phyloP scores from a whole-genome alignment of 2,113 vertebrate genomes.

The Podiceps cristatus region DNA sequence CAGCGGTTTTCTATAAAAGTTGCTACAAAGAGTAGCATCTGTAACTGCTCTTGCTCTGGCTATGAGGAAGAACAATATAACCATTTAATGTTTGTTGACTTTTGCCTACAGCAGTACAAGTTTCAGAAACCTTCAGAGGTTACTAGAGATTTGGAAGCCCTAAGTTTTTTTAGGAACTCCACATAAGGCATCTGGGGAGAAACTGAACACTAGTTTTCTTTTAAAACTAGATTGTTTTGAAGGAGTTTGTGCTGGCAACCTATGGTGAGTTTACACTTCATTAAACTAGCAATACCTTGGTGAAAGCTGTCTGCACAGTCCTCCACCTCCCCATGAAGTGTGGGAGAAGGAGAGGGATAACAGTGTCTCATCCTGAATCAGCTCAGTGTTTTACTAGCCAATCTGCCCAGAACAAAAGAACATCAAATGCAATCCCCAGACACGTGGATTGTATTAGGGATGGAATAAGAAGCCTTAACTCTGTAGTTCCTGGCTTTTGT shows the following conservation, averaged over 20 bases:
- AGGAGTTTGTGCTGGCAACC: not conserved
- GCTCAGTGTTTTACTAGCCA: not conserved
- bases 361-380: not conserved
- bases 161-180: not conserved
- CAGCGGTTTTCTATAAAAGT: not conserved
- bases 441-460: not conserved
- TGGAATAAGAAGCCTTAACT: slow-evolving; percentile 46
- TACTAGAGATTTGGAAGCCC: not conserved
- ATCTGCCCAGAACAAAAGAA: not conserved
- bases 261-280: not conserved
- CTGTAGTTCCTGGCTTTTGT: slow-evolving; percentile 31
- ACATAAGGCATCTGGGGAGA: not conserved
- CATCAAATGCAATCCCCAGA: not conserved
- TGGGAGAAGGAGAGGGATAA: not conserved
- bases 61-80: not conserved
- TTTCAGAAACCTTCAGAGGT: not conserved
- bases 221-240: not conserved
- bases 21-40: not conserved
- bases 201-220: not conserved
- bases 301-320: not conserved
- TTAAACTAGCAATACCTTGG: not conserved
- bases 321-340: not conserved
- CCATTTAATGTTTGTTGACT: not conserved
- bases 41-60: not conserved
- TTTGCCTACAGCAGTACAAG: not conserved